Evolutionary conservation across 2,888 invertebrate genomes (phyloP).

Genomic region (Esperia sulphurella): DNA sequence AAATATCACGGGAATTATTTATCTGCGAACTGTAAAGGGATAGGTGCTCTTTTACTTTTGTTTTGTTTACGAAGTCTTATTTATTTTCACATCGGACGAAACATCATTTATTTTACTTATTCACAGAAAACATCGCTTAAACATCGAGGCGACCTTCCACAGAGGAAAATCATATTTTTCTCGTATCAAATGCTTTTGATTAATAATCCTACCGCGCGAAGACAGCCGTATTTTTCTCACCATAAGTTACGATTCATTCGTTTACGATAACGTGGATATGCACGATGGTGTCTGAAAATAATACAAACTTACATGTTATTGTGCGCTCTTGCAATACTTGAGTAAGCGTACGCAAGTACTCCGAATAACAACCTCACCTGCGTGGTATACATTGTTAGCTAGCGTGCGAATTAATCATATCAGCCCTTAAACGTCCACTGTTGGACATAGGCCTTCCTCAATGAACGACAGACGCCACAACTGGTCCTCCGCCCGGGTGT

Average conservation of each 20-base stretch:
- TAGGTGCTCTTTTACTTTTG: not conserved
- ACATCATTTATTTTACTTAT: conserved; percentile 31
- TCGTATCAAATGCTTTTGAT: conserved; percentile 63
- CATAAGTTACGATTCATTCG: conserved; percentile 67
- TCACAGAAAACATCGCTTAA: conserved; percentile 31
- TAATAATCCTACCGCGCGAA: conserved; percentile 56
- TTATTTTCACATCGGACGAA: conserved; percentile 9
- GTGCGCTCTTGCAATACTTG: too few species aligned
- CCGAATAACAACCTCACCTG: too few species aligned
- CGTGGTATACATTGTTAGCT: too few species aligned
- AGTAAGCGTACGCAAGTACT: too few species aligned
- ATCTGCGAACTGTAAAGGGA: not conserved
- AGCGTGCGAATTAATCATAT: too few species aligned
- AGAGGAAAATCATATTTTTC: conserved; percentile 60
- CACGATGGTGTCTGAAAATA: too few species aligned
- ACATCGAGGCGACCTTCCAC: conserved; percentile 35
- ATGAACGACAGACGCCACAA: too few species aligned
- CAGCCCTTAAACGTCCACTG: too few species aligned
- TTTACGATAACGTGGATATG: conserved; percentile 49
- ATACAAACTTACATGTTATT: too few species aligned
- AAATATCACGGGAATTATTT: not conserved
- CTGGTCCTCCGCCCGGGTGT: too few species aligned
- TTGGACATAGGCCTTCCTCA: too few species aligned
- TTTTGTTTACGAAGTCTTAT: conserved; percentile 7
- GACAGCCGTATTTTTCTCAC: conserved; percentile 69